These are phyloP conservation scores for Chelidonichthys spinosus DNA, from an alignment of 2,797 vertebrate species.

Conservation along the genomic window DNA sequence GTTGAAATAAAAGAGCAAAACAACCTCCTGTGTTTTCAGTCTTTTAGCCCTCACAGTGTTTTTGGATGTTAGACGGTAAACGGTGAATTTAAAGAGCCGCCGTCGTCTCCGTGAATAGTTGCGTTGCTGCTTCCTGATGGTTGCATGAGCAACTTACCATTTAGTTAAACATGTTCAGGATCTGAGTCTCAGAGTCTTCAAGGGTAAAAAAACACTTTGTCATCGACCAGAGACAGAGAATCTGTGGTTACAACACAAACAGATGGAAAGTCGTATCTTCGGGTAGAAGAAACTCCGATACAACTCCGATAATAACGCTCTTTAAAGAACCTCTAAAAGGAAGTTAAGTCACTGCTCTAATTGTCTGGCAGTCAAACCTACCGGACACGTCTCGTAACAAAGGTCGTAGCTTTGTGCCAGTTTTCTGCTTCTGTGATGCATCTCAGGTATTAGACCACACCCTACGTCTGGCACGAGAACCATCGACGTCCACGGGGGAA, in stretches of 20 bases:
- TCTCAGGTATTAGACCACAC: conserved; percentile 15
- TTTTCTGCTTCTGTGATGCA: conserved; percentile 16
- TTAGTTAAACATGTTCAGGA: not conserved
- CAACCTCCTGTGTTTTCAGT: conserved; percentile 5
- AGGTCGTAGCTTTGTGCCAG: conserved; percentile 23
- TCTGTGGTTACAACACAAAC: not conserved
- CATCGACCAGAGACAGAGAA: not conserved
- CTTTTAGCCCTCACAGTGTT: conserved; percentile 17
- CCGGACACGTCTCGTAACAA: conserved; percentile 6
- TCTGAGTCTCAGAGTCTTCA: too few relatives aligned
- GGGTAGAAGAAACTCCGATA: too few relatives aligned
- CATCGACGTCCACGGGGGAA: conserved; percentile 15
- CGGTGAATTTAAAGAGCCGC: too few relatives aligned
- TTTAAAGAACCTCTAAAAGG: too few relatives aligned
- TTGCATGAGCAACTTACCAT: too few relatives aligned
- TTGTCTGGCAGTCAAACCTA: conserved; percentile 6
- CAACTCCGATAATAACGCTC: too few relatives aligned
- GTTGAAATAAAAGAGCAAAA: conserved; percentile 68
- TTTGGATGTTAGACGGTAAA: too few relatives aligned
- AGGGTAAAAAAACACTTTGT: too few relatives aligned
- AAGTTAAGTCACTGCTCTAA: not conserved
- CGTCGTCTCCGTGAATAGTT: too few relatives aligned
- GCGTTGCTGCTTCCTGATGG: too few relatives aligned
- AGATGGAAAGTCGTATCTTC: not conserved
- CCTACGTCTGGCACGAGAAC: conserved; percentile 20